Conservation (phyloP, 1,140 invertebrate genomes). For the Conopomorpha cramerella region DNA sequence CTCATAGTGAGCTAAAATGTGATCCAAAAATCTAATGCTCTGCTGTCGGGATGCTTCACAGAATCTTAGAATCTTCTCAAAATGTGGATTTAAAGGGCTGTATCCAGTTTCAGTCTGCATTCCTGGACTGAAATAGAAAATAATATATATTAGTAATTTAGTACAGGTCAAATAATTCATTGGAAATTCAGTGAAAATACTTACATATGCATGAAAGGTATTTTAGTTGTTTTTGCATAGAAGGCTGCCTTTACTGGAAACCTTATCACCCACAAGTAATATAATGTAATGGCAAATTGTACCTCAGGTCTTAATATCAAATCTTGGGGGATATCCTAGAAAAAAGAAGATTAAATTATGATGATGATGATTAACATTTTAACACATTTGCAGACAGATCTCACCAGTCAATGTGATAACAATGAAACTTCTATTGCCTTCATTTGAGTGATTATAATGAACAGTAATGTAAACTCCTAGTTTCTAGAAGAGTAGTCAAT, state of each 20-base stretch:
- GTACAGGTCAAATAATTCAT: neutral
- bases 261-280: conserved; percentile 81
- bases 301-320: conserved; percentile 34
- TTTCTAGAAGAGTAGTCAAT: too few species aligned
- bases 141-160: conserved; percentile 2
- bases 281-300: conserved; percentile 76
- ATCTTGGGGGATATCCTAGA: conserved; percentile 23
- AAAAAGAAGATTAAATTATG: conserved; percentile 8
- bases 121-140: conserved; percentile 29
- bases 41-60: conserved; percentile 42
- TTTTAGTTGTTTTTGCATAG: conserved; percentile 62
- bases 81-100: conserved; percentile 42
- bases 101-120: conserved; percentile 32
- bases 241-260: conserved; percentile 62
- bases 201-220: conserved; percentile 65
- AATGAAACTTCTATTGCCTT: too few species aligned
- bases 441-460: too few species aligned
- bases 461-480: too few species aligned
- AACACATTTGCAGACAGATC: too few species aligned
- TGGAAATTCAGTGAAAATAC: conserved; percentile 14
- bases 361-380: too few species aligned
- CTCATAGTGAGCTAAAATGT: conserved; percentile 35
- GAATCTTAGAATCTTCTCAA: conserved; percentile 47
- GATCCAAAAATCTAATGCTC: conserved; percentile 46
- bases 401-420: too few species aligned